phyloP scores from a whole-genome alignment of 2,888 invertebrate genomes.

The Cheilosia impressa region DNA sequence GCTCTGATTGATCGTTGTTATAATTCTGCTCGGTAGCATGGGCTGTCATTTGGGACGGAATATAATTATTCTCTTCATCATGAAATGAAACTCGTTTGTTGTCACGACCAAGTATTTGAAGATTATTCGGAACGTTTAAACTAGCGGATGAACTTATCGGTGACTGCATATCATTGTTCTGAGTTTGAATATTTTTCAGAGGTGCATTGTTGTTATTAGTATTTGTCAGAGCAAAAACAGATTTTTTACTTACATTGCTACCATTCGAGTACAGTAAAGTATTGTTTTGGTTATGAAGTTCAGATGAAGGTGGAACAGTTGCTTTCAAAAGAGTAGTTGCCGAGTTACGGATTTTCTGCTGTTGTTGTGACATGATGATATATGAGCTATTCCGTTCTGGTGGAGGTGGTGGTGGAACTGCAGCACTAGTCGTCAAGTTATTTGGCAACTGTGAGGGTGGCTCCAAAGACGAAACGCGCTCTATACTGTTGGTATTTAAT shows the following conservation, averaged over 20 bases:
- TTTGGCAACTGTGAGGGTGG: not conserved
- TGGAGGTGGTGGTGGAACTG: slow-evolving; percentile 87
- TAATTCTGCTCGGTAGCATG: slow-evolving; percentile 76
- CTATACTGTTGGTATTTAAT: slow-evolving; percentile 34
- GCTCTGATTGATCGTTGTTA: slow-evolving; percentile 82
- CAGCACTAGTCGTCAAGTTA: slow-evolving; percentile 32
- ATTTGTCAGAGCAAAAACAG: slow-evolving; percentile 4
- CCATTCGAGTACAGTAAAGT: slow-evolving; percentile 21
- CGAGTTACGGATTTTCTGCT: slow-evolving; percentile 80
- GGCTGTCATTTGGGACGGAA: slow-evolving; percentile 77
- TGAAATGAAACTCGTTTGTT: slow-evolving; percentile 91
- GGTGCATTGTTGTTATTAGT: slow-evolving; percentile 39
- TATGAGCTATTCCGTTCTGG: slow-evolving; percentile 96
- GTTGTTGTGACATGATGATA: slow-evolving; percentile 90
- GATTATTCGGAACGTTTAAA: slow-evolving; percentile 44
- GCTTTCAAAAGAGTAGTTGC: slow-evolving; percentile 47
- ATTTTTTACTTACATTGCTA: slow-evolving; percentile 37
- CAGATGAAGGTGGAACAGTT: not conserved
- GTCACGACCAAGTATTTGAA: slow-evolving; percentile 79
- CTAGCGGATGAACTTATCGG: slow-evolving; percentile 1
- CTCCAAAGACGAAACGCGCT: slow-evolving; percentile 10
- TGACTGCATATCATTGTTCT: slow-evolving; percentile 68
- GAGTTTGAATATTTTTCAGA: slow-evolving; percentile 29
- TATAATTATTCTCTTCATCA: slow-evolving; percentile 85
- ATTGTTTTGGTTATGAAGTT: slow-evolving; percentile 57